Conservation (phyloP, 2,888 invertebrate species). For the Tenthredo amoena region DNA sequence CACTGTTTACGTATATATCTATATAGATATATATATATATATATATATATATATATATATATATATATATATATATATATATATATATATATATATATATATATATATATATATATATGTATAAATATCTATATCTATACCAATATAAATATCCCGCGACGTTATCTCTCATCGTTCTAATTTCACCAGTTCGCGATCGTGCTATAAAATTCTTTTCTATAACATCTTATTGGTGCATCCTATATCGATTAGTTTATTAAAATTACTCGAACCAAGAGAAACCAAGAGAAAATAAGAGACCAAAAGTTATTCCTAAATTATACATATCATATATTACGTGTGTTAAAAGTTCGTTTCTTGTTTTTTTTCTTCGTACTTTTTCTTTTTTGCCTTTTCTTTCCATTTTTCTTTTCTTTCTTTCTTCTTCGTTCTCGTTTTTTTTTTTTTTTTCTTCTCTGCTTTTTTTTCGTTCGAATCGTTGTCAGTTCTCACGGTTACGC, state of each 20-base stretch:
- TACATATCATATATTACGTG: not conserved
- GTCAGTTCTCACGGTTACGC: too few relatives aligned
- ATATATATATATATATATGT: not conserved
- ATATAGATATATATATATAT: not conserved
- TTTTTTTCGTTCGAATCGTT: not conserved
- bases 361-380: too few relatives aligned
- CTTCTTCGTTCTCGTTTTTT: not conserved
- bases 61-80: too few relatives aligned
- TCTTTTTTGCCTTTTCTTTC: too few relatives aligned
- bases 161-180: conserved; percentile 11
- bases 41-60: not conserved
- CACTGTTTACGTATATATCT: not conserved
- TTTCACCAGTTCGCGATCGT: conserved; percentile 16
- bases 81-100: not conserved
- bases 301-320: too few relatives aligned
- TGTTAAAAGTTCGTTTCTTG: not conserved
- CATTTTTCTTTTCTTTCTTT: too few relatives aligned
- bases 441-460: too few relatives aligned
- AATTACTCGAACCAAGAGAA: not conserved
- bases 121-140: not conserved
- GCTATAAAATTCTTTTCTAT: conserved; percentile 60
- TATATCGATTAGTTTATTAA: not conserved
- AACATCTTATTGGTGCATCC: conserved; percentile 5
- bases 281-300: too few relatives aligned
- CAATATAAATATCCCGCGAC: not conserved